These are phyloP conservation scores for Oscheius myriophilus DNA, from an alignment of 2,888 invertebrate genomes.

Conservation along the genomic window DNA sequence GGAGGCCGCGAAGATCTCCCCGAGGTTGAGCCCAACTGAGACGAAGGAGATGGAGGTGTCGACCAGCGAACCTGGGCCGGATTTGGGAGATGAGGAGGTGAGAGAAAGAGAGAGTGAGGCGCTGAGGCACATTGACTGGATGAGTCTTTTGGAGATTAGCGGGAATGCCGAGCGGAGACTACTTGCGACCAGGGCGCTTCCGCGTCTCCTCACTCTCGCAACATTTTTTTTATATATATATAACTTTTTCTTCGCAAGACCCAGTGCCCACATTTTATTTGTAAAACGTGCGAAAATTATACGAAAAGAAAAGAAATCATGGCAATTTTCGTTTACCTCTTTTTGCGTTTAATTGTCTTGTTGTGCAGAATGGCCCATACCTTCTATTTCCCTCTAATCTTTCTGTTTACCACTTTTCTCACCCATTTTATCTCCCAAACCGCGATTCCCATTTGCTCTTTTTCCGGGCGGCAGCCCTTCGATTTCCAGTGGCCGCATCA, in stretches of 20 bases:
- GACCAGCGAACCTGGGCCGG: conserved; percentile 51
- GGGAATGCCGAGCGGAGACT: no score
- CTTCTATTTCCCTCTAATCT: neutral
- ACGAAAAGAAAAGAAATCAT: no score
- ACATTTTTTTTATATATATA: no score
- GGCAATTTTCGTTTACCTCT: no score
- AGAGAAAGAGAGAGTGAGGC: neutral
- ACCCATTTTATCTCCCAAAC: neutral
- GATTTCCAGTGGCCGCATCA: no score
- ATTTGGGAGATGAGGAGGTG: conserved; percentile 44
- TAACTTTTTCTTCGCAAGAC: no score
- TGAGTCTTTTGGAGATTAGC: no score
- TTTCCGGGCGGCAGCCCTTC: conserved; percentile 14
- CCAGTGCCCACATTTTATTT: no score
- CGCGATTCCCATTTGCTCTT: neutral
- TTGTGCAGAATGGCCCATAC: neutral
- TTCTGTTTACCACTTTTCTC: neutral
- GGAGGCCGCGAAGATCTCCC: conserved; percentile 7
- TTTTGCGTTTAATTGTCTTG: neutral
- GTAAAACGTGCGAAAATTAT: no score
- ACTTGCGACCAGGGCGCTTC: no score
- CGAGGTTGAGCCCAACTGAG: conserved; percentile 13
- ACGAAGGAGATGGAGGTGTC: conserved; percentile 30
- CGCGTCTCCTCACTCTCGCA: no score
- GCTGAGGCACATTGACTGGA: no score